Conservation (phyloP, 2,113 vertebrate species). For the Platycercus adscitus region DNA sequence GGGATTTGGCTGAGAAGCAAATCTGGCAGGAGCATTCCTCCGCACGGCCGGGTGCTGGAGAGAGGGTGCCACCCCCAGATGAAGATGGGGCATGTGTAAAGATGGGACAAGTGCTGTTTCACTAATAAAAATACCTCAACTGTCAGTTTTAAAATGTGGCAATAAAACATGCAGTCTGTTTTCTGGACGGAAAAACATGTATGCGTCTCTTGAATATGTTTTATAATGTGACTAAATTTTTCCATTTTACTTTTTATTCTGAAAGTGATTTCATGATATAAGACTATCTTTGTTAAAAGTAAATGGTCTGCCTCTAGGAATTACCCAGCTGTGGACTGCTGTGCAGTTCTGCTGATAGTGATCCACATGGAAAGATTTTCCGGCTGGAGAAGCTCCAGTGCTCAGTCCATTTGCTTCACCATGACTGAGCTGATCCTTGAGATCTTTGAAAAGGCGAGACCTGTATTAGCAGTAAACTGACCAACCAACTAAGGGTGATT, state of each 20-base stretch:
- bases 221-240: not conserved
- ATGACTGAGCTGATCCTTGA: not conserved
- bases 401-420: not conserved
- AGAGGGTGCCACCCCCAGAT: not conserved
- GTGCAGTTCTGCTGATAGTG: not conserved
- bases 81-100: not conserved
- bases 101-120: not conserved
- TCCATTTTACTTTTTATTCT: not conserved
- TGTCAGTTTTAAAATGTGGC: not conserved
- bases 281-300: not conserved
- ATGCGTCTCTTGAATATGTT: not conserved
- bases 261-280: not conserved
- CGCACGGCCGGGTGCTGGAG: fast-evolving
- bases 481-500: not conserved
- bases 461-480: not conserved
- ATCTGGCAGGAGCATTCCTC: not conserved
- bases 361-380: not conserved
- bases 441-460: not conserved
- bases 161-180: not conserved
- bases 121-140: not conserved
- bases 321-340: not conserved
- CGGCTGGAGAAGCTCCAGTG: not conserved
- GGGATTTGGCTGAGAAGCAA: not conserved
- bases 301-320: not conserved
- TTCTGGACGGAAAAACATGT: not conserved